Percentiles rank a stretch among this genome's conserved stretches.
These are phyloP conservation scores for Ciona savignyi DNA, from an alignment of 23 tunicate species.

Conservation along the genomic window DNA sequence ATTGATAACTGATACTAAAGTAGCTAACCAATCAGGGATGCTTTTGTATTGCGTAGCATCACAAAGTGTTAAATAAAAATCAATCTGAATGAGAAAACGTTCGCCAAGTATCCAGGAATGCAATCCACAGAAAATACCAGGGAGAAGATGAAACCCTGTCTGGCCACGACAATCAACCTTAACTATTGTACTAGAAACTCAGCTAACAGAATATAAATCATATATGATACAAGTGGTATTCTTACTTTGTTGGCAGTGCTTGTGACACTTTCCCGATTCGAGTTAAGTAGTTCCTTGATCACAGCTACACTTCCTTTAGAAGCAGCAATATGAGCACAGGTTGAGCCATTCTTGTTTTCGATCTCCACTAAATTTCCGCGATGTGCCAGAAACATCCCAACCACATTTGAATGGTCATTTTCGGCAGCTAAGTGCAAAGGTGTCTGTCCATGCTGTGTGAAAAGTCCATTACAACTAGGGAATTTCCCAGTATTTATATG, in stretches of 20 bases:
- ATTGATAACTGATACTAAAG: too few species aligned
- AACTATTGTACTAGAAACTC: too few species aligned
- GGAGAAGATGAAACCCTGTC: too few species aligned
- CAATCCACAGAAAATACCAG: too few species aligned
- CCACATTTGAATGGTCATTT: slow-evolving; percentile 91
- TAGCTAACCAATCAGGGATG: too few species aligned
- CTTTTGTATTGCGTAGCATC: too few species aligned
- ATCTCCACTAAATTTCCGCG: slow-evolving; percentile 55
- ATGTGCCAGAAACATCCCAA: slow-evolving; percentile 61
- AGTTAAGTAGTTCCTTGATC: slow-evolving; percentile 55
- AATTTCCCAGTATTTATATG: background rate
- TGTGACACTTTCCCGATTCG: slow-evolving; percentile 54
- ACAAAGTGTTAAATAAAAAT: too few species aligned
- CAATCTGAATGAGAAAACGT: too few species aligned
- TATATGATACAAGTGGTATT: background rate
- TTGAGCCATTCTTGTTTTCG: slow-evolving; percentile 81
- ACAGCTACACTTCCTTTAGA: slow-evolving; percentile 89
- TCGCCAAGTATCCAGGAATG: too few species aligned
- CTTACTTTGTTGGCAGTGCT: slow-evolving; percentile 58
- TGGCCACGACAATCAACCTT: too few species aligned
- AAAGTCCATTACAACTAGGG: background rate
- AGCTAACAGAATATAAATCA: background rate
- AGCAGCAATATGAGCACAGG: slow-evolving; percentile 96
- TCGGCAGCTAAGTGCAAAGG: slow-evolving; percentile 87
- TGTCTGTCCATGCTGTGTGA: slow-evolving; percentile 69